Evolutionary conservation across 2,113 vertebrate genomes (phyloP).

Genomic region (Thalassoma bifasciatum): DNA sequence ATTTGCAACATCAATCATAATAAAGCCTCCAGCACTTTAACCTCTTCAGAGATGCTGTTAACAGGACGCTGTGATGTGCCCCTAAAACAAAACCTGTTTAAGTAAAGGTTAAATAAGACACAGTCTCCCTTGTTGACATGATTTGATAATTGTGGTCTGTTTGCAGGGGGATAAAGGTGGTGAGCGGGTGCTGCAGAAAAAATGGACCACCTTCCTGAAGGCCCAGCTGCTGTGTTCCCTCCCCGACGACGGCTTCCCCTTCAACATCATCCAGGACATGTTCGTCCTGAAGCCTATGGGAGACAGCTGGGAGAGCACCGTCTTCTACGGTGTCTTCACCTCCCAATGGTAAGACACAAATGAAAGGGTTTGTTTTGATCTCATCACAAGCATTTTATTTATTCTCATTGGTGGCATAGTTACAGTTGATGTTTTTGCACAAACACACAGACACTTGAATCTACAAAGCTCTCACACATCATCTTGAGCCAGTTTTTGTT

Average conservation of each 20-base stretch:
- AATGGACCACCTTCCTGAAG: constrained; percentile 98
- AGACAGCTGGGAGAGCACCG: constrained; percentile 86
- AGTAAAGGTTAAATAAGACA: not conserved
- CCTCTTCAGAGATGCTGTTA: too few species aligned
- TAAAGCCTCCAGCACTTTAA: too few species aligned
- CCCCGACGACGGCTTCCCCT: constrained; percentile 93
- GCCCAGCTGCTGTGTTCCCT: constrained; percentile 94
- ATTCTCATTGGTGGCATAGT: not conserved
- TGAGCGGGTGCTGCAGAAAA: constrained; percentile 95
- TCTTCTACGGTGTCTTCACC: constrained; percentile 96
- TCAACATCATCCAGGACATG: constrained; percentile 96
- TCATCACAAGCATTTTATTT: not conserved
- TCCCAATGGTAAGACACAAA: constrained; percentile 90
- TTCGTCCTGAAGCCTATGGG: constrained; percentile 91
- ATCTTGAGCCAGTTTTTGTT: constrained; percentile 43
- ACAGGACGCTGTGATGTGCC: not conserved
- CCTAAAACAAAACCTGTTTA: not conserved
- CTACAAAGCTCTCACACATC: constrained; percentile 14
- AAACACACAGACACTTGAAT: constrained; percentile 13
- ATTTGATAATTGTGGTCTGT: not conserved
- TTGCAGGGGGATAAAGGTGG: constrained; percentile 92
- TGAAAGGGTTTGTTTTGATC: constrained; percentile 1
- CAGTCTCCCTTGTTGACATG: not conserved
- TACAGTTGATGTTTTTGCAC: constrained; percentile 15
- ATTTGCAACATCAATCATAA: too few species aligned